phyloP scores from a whole-genome alignment of 2,888 invertebrate genomes.

The Noctua comes region DNA sequence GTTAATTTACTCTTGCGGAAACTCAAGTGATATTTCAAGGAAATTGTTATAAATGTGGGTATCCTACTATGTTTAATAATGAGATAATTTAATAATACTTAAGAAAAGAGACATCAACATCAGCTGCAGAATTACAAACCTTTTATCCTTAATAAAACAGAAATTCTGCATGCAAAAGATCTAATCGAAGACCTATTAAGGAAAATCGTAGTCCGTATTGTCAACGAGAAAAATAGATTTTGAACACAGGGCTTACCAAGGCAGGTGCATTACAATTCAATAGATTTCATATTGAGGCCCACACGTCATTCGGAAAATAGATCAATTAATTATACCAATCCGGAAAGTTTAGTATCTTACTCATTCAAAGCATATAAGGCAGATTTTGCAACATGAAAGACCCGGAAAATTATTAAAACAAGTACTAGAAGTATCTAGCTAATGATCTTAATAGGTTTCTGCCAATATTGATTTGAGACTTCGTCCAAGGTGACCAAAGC shows the following conservation, averaged over 20 bases:
- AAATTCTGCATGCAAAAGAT: constrained; percentile 1
- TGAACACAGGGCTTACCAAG: constrained; percentile 4
- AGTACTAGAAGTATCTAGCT: constrained; percentile 44
- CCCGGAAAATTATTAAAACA: constrained; percentile 61
- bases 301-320: constrained; percentile 24
- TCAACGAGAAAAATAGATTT: not conserved
- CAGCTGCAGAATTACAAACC: not conserved
- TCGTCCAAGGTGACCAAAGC: not conserved
- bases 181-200: not conserved
- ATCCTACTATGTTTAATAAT: not conserved
- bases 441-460: constrained; percentile 55
- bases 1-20: not conserved
- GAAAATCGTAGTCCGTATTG: constrained; percentile 3
- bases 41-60: not conserved
- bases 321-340: constrained; percentile 34
- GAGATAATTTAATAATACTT: not conserved
- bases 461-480: constrained; percentile 49
- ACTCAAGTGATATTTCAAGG: not conserved
- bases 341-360: constrained; percentile 39
- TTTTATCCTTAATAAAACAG: not conserved
- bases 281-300: not conserved
- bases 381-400: constrained; percentile 49
- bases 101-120: not conserved
- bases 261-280: not conserved
- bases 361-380: constrained; percentile 26